A percentile compares a stretch with the other conserved stretches of the same genome.
Evolutionary conservation across 2,888 invertebrate species (phyloP).

Genomic region (Exephanes ischioxanthus): DNA sequence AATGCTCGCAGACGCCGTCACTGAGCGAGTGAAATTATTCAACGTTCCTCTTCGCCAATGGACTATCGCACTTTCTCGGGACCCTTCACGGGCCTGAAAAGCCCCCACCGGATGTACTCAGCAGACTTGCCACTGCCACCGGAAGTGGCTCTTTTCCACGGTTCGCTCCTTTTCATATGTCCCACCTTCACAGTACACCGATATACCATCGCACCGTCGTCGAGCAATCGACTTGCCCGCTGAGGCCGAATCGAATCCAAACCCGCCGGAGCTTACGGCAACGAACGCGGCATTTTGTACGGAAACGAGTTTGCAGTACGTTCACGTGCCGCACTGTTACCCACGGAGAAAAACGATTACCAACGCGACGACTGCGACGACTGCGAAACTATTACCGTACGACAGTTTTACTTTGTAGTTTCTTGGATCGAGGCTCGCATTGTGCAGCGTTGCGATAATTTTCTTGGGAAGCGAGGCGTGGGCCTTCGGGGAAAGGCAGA

Average conservation of each 20-base stretch:
- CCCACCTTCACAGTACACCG: neutral
- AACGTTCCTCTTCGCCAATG: neutral
- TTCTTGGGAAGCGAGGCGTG: neutral
- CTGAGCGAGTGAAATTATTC: constrained; percentile 30
- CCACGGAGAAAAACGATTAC: constrained; percentile 15
- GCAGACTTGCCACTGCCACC: neutral
- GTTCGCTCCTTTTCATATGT: neutral
- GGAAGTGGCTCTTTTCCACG: neutral
- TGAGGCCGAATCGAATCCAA: constrained; percentile 45
- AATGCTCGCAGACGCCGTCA: constrained; percentile 10
- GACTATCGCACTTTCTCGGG: constrained; percentile 14
- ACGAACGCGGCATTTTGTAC: constrained; percentile 7
- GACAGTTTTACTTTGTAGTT: neutral
- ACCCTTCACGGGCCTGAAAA: neutral
- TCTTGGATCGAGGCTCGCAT: neutral
- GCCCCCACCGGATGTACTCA: neutral
- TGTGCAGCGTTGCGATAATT: neutral
- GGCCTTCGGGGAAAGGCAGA: neutral
- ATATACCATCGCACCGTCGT: neutral
- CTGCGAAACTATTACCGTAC: neutral
- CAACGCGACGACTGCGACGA: neutral
- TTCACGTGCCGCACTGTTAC: constrained; percentile 31
- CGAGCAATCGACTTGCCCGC: constrained; percentile 39
- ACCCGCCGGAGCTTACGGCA: constrained; percentile 1
- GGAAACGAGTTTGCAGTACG: constrained; percentile 16